These are phyloP conservation scores for Euphonia xanthogaster DNA, from an alignment of 2,797 vertebrate species.

Conservation along the genomic window DNA sequence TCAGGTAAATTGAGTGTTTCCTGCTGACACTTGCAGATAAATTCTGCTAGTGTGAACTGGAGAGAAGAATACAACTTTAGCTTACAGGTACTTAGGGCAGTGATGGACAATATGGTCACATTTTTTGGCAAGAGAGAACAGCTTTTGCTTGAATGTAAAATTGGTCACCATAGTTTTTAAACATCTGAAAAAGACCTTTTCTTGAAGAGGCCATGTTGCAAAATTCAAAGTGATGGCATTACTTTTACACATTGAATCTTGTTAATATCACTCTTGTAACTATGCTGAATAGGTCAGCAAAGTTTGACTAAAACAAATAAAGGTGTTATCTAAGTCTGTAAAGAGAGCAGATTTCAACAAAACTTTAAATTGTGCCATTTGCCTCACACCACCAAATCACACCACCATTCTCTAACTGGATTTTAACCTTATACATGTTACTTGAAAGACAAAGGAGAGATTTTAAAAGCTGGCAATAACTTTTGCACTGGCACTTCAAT, in stretches of 20 bases:
- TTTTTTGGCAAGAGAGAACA: not conserved
- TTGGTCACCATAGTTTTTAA: rapidly evolving
- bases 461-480: not conserved
- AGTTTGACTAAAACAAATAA: not conserved
- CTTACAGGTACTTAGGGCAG: not conserved
- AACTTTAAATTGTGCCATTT: slow-evolving; percentile 1
- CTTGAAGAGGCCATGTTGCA: not conserved
- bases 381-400: not conserved
- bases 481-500: not conserved
- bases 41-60: not conserved
- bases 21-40: not conserved
- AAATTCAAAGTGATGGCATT: not conserved
- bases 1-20: slow-evolving; percentile 30
- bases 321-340: not conserved
- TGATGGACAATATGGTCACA: not conserved
- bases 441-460: slow-evolving; percentile 4
- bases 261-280: not conserved
- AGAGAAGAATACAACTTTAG: not conserved
- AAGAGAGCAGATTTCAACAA: not conserved
- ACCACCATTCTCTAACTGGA: not conserved
- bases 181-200: not conserved
- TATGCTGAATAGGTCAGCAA: not conserved
- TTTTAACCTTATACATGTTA: not conserved
- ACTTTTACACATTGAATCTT: not conserved
- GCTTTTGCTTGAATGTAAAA: not conserved